Percentiles rank a stretch among this genome's conserved stretches.
Conservation (phyloP, 2,888 invertebrate genomes). For the Theretra japonica region DNA sequence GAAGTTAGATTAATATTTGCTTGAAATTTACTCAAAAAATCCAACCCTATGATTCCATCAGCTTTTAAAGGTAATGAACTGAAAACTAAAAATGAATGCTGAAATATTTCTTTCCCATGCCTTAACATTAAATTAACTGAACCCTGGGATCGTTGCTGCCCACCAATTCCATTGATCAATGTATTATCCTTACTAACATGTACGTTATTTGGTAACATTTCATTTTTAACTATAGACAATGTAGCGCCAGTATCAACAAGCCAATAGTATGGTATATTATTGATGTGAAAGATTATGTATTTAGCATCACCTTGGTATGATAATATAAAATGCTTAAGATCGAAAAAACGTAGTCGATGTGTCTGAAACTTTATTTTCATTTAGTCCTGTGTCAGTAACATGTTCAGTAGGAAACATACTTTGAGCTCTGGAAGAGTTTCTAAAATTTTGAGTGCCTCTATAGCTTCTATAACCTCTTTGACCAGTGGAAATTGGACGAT, state of each 20-base stretch:
- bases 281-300: not conserved
- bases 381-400: not conserved
- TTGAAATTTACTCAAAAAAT: slow-evolving; percentile 27
- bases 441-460: not conserved
- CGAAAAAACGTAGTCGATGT: slow-evolving; percentile 5
- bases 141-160: not conserved
- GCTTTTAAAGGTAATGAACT: not conserved
- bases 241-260: no score
- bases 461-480: not conserved
- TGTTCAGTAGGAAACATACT: not conserved
- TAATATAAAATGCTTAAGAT: not conserved
- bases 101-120: not conserved
- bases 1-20: not conserved
- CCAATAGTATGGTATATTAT: not conserved
- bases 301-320: not conserved
- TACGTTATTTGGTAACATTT: not conserved
- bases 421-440: not conserved
- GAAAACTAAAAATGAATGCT: not conserved
- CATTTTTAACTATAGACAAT: no score
- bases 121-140: not conserved
- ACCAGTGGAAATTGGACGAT: not conserved
- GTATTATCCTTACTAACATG: not conserved
- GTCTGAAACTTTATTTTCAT: not conserved
- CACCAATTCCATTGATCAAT: not conserved
- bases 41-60: slow-evolving; percentile 17